Evolutionary conservation across 2,888 invertebrate genomes (phyloP).

Genomic region (Tinea pellionella): DNA sequence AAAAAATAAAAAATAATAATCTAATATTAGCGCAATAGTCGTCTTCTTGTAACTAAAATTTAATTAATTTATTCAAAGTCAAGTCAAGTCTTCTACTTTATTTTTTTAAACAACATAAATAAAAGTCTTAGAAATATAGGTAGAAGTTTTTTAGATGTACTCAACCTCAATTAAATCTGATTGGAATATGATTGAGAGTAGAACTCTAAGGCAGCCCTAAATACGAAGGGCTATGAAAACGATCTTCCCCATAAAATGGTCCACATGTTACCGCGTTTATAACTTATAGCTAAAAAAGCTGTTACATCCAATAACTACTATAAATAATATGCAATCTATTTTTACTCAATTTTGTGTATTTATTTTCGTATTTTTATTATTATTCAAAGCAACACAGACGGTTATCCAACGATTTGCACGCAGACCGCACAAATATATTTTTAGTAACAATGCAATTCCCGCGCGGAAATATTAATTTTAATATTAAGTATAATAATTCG

Average conservation of each 20-base stretch:
- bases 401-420: too few relatives aligned
- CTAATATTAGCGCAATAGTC: neutral
- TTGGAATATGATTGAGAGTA: neutral
- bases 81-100: neutral
- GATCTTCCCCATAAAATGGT: neutral
- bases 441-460: too few relatives aligned
- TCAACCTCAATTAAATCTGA: too few relatives aligned
- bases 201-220: neutral
- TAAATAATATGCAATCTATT: neutral
- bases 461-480: too few relatives aligned
- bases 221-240: neutral
- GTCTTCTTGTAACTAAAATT: too few relatives aligned
- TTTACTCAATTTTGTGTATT: neutral
- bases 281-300: neutral
- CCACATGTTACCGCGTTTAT: slow-evolving; percentile 6
- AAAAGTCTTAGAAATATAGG: neutral
- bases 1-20: neutral
- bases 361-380: too few relatives aligned
- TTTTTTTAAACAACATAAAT: neutral
- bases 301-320: neutral
- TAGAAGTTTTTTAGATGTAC: neutral
- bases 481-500: too few relatives aligned
- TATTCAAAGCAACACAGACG: too few relatives aligned
- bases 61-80: too few relatives aligned
- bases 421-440: too few relatives aligned